Evolutionary conservation across 2,888 invertebrate species (phyloP).

Genomic region (Melinaea marsaeus): DNA sequence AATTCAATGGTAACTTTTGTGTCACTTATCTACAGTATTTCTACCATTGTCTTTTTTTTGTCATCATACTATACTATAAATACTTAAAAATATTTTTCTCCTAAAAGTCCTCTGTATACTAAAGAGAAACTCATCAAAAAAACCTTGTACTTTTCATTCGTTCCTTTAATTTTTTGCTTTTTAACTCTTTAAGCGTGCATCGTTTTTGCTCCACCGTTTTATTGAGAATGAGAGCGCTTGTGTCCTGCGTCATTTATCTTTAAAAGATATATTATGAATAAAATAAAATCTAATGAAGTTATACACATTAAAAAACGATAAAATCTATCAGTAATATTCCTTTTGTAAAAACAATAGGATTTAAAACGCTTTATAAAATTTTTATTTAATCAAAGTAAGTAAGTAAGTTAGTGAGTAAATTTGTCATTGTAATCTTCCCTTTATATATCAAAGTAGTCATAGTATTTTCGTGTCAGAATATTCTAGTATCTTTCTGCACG

Average conservation of each 20-base stretch:
- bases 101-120: neutral
- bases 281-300: too few relatives aligned
- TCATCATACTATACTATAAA: neutral
- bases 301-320: too few relatives aligned
- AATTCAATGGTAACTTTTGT: neutral
- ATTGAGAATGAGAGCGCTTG: neutral
- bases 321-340: too few relatives aligned
- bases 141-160: neutral
- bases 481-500: conserved; percentile 6
- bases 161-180: conserved; percentile 7
- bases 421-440: too few relatives aligned
- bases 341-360: too few relatives aligned
- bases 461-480: neutral
- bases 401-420: too few relatives aligned
- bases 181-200: conserved; percentile 1
- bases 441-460: too few relatives aligned
- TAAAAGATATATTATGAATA: too few relatives aligned
- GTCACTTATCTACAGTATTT: neutral
- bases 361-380: too few relatives aligned
- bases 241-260: too few relatives aligned
- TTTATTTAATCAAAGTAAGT: too few relatives aligned
- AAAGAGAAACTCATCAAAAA: conserved; percentile 2
- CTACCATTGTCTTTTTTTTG: neutral
- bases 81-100: neutral
- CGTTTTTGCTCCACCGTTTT: neutral